phyloP scores from a whole-genome alignment of 2,888 invertebrate genomes.

The Trichogramma dendrolimi region DNA sequence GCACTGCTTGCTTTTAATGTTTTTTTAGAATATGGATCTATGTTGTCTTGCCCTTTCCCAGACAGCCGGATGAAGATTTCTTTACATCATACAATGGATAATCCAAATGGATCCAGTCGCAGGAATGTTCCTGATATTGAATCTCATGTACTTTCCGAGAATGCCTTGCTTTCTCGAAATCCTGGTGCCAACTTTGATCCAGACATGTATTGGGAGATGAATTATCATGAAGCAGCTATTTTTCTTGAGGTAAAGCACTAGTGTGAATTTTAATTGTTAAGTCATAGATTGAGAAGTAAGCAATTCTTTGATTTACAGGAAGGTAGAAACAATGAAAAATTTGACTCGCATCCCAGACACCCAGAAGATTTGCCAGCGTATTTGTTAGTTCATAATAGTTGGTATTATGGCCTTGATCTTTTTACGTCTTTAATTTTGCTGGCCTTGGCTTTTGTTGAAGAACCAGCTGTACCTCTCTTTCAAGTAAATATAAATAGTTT shows the following conservation, averaged over 20 bases:
- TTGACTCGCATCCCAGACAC: conserved; percentile 80
- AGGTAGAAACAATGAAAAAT: conserved; percentile 87
- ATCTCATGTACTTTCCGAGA: conserved; percentile 40
- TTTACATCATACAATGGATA: conserved; percentile 34
- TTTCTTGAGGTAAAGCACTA: conserved; percentile 66
- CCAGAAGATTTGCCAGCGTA: conserved; percentile 81
- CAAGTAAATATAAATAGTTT: conserved; percentile 52
- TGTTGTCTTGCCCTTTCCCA: conserved; percentile 48
- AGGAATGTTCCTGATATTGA: conserved; percentile 34
- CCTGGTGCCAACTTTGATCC: conserved; percentile 41
- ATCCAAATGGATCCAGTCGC: conserved; percentile 38
- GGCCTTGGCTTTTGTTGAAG: conserved; percentile 73
- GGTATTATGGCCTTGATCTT: conserved; percentile 81
- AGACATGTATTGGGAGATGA: conserved; percentile 74
- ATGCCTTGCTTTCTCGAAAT: conserved; percentile 38
- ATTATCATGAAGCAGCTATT: conserved; percentile 85
- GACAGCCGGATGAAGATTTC: conserved; percentile 38
- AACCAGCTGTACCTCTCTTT: conserved; percentile 73
- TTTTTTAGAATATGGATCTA: conserved; percentile 51
- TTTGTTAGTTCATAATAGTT: conserved; percentile 78
- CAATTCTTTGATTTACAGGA: conserved; percentile 59
- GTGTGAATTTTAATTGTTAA: background rate
- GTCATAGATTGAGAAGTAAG: conserved; percentile 5
- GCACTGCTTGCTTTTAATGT: conserved; percentile 34
- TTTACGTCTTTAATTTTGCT: conserved; percentile 71